Evolutionary conservation across 1,140 invertebrate species (phyloP).

Genomic region (Diorhabda sublineata): DNA sequence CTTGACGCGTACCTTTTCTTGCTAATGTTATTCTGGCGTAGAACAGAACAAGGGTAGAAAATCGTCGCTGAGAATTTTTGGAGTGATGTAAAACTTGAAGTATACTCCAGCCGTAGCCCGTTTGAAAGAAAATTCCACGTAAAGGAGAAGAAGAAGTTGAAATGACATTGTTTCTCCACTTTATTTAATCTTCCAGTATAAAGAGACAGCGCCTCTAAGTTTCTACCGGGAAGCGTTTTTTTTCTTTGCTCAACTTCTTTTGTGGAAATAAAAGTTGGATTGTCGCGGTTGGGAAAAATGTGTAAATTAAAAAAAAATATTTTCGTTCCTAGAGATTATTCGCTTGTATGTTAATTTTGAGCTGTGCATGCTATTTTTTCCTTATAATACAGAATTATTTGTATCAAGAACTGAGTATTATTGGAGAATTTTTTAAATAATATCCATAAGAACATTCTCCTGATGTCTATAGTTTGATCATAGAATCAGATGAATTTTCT

Average conservation of each 20-base stretch:
- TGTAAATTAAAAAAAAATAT: not conserved
- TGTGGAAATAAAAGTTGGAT: not conserved
- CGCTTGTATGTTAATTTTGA: too few species aligned
- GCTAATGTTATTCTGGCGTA: not conserved
- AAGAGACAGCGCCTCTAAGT: constrained; percentile 1
- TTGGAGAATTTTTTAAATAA: too few species aligned
- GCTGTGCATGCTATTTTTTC: too few species aligned
- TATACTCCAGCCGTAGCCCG: not conserved
- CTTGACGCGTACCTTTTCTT: not conserved
- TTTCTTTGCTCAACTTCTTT: constrained; percentile 2
- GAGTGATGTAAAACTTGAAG: not conserved
- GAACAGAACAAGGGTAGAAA: not conserved
- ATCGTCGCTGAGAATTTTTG: not conserved
- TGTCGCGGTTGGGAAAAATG: not conserved
- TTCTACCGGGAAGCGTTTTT: not conserved
- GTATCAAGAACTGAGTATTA: too few species aligned
- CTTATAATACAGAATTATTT: too few species aligned
- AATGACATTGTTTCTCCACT: constrained; percentile 1
- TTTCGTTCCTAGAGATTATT: too few species aligned
- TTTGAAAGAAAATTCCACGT: not conserved
- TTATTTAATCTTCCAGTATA: not conserved
- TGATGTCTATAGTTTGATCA: too few species aligned
- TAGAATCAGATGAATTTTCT: too few species aligned
- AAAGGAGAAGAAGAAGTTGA: not conserved
- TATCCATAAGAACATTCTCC: too few species aligned